These are phyloP conservation scores for Lepidocyrtinus sp. DNA, from an alignment of 2,888 invertebrate species.

Conservation along the genomic window DNA sequence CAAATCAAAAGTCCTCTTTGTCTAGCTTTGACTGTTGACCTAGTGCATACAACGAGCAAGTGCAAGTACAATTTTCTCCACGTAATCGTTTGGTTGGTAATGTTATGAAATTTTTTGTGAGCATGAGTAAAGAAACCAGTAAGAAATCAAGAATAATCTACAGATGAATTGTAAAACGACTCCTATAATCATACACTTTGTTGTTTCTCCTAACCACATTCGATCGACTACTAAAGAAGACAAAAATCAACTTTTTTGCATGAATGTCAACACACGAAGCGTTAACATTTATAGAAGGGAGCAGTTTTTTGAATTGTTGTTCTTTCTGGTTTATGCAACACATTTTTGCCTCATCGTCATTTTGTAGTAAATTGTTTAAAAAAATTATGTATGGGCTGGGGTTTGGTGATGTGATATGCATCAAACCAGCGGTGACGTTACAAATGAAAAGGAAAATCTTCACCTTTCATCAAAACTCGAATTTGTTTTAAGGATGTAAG, in stretches of 20 bases:
- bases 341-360: slow-evolving; percentile 17
- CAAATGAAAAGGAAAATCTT: slow-evolving; percentile 13
- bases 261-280: slow-evolving; percentile 32
- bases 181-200: not conserved
- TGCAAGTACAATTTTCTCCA: slow-evolving; percentile 46
- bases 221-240: not conserved
- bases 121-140: not conserved
- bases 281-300: slow-evolving; percentile 21
- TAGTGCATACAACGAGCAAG: slow-evolving; percentile 19
- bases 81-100: slow-evolving; percentile 16
- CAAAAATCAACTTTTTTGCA: slow-evolving; percentile 36
- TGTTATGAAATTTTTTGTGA: slow-evolving; percentile 1
- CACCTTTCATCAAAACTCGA: not conserved
- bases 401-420: not conserved
- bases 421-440: not conserved
- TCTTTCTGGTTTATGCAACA: slow-evolving; percentile 29
- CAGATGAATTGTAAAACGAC: not conserved
- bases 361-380: slow-evolving; percentile 14
- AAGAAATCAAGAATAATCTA: not conserved
- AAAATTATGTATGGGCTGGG: not conserved
- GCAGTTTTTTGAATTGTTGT: slow-evolving; percentile 10
- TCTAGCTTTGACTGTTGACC: no score
- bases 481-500: slow-evolving; percentile 33
- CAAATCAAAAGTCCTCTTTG: no score
- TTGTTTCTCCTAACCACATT: not conserved